Evolutionary conservation across 2,888 invertebrate genomes (phyloP).

Genomic region (Brenthis ino): DNA sequence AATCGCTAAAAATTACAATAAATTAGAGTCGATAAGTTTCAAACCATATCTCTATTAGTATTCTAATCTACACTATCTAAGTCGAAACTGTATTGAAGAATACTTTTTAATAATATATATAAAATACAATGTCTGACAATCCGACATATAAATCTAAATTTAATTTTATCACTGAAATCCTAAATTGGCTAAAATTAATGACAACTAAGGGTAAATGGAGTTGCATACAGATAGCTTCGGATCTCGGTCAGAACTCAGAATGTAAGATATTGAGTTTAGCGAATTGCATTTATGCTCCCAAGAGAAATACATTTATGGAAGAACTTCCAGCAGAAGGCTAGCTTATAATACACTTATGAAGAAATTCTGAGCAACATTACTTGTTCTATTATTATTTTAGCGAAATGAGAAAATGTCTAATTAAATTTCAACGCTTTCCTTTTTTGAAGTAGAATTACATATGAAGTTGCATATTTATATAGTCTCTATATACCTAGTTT

Average conservation of each 20-base stretch:
- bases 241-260: conserved; percentile 26
- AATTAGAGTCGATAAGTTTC: no score
- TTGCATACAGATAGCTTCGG: conserved; percentile 32
- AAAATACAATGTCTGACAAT: neutral
- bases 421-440: conserved; percentile 23
- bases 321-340: conserved; percentile 26
- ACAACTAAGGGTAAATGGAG: conserved; percentile 30
- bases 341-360: conserved; percentile 25
- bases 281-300: conserved; percentile 38
- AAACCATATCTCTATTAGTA: no score
- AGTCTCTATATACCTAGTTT: neutral
- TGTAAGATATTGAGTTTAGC: conserved; percentile 38
- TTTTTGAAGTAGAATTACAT: conserved; percentile 21
- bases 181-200: conserved; percentile 29
- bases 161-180: conserved; percentile 25
- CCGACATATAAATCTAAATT: conserved; percentile 17
- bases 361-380: conserved; percentile 23
- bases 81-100: no score
- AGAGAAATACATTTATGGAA: conserved; percentile 38
- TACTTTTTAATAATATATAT: neutral
- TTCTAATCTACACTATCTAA: no score
- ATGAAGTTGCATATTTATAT: conserved; percentile 10
- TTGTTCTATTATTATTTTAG: conserved; percentile 27
- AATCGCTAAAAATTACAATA: neutral
- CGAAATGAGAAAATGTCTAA: conserved; percentile 20